phyloP scores from a whole-genome alignment of 2,888 invertebrate species.

The Stenolophus ochropezus region DNA sequence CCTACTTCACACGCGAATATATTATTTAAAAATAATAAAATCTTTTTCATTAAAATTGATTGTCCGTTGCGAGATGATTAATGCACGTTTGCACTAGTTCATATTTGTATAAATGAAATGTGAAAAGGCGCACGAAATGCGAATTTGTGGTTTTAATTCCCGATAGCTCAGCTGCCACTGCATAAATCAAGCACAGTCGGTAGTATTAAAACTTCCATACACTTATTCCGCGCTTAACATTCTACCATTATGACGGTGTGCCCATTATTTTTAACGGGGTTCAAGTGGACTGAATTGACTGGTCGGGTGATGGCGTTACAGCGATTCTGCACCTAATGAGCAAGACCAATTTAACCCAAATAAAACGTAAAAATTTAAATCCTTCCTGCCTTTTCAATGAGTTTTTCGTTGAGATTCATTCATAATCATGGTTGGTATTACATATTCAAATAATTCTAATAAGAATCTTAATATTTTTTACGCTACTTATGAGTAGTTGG shows the following conservation, averaged over 20 bases:
- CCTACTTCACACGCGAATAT: not conserved
- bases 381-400: constrained; percentile 58
- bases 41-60: constrained; percentile 16
- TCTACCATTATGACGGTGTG: constrained; percentile 45
- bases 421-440: no score
- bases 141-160: constrained; percentile 55
- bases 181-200: constrained; percentile 49
- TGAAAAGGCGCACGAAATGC: constrained; percentile 48
- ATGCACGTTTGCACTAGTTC: constrained; percentile 38
- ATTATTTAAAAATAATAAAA: not conserved
- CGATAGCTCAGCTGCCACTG: constrained; percentile 51
- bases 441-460: no score
- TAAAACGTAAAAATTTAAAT: constrained; percentile 60
- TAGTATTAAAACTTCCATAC: constrained; percentile 42
- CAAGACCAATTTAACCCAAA: constrained; percentile 57
- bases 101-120: constrained; percentile 53
- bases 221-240: constrained; percentile 7
- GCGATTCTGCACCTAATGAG: constrained; percentile 57
- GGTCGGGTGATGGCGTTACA: constrained; percentile 51
- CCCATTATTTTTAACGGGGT: constrained; percentile 56
- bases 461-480: no score
- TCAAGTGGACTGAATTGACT: constrained; percentile 37
- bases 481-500: no score
- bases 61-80: constrained; percentile 31
- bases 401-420: no score